phyloP scores from a whole-genome alignment of 2,113 vertebrate genomes.

The Neomonachus schauinslandi region DNA sequence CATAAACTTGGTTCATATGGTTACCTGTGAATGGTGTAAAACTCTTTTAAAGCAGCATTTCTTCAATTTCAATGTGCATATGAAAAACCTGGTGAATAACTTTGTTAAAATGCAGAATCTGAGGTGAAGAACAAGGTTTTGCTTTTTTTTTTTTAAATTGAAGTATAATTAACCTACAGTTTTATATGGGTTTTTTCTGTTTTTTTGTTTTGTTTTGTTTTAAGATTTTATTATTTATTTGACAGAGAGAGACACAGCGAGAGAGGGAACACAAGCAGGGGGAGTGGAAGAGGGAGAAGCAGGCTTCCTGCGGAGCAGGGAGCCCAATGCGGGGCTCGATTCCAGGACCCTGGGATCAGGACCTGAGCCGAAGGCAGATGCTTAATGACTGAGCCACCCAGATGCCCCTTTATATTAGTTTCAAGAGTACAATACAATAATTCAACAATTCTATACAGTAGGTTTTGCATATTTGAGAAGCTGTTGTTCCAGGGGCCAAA shows the following conservation, averaged over 20 bases:
- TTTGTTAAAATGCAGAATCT: background rate
- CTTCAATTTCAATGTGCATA: background rate
- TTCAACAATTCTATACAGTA: background rate
- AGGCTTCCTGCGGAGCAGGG: no score
- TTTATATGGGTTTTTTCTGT: background rate
- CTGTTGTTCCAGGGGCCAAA: background rate
- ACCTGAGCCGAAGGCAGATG: no score
- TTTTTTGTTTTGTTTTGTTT: no score
- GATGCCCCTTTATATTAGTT: background rate
- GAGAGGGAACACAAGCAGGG: no score
- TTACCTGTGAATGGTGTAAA: background rate
- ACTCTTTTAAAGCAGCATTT: background rate
- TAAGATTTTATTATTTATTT: no score
- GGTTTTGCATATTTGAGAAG: constrained; percentile 12
- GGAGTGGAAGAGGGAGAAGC: no score
- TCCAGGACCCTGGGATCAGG: no score
- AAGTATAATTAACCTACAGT: background rate
- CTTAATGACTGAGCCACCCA: no score
- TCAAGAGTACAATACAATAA: background rate
- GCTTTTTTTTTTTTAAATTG: background rate
- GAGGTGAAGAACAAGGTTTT: background rate
- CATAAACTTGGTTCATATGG: background rate
- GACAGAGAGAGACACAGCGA: no score
- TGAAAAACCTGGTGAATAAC: background rate
- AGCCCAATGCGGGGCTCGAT: no score